phyloP scores from a whole-genome alignment of 2,888 invertebrate species.

The Sesamia inferens region DNA sequence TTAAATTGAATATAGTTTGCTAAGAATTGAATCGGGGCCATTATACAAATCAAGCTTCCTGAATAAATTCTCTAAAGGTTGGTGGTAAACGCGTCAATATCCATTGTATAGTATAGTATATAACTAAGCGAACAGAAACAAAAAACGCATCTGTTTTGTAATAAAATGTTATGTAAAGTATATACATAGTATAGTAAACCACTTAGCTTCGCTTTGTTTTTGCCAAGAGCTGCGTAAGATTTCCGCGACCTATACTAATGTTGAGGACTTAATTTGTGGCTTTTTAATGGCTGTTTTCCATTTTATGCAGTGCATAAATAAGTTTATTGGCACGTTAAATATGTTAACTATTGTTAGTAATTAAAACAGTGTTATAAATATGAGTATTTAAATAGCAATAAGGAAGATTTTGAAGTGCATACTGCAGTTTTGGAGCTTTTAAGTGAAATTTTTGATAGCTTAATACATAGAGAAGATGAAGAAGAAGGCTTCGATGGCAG shows the following conservation, averaged over 20 bases:
- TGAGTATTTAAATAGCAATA: constrained; percentile 20
- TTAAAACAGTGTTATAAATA: constrained; percentile 15
- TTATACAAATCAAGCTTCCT: neutral
- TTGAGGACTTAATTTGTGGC: constrained; percentile 22
- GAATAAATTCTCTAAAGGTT: neutral
- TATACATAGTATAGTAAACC: constrained; percentile 5
- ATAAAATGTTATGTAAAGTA: no score
- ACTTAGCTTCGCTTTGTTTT: constrained; percentile 42
- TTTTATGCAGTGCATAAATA: constrained; percentile 17
- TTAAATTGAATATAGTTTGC: no score
- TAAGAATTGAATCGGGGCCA: no score
- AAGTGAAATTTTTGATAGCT: neutral
- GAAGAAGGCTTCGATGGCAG: neutral
- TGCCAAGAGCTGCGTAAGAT: constrained; percentile 52
- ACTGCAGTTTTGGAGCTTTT: neutral
- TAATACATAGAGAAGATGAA: neutral
- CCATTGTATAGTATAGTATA: neutral
- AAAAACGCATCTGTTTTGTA: neutral
- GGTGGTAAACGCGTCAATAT: neutral
- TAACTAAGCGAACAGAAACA: no score
- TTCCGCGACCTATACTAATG: constrained; percentile 47
- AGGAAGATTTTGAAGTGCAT: neutral
- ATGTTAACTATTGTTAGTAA: constrained; percentile 5
- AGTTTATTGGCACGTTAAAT: constrained; percentile 27
- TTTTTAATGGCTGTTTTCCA: constrained; percentile 22